Conservation (phyloP, 1,140 invertebrate species). For the Drosophila ambigua region DNA sequence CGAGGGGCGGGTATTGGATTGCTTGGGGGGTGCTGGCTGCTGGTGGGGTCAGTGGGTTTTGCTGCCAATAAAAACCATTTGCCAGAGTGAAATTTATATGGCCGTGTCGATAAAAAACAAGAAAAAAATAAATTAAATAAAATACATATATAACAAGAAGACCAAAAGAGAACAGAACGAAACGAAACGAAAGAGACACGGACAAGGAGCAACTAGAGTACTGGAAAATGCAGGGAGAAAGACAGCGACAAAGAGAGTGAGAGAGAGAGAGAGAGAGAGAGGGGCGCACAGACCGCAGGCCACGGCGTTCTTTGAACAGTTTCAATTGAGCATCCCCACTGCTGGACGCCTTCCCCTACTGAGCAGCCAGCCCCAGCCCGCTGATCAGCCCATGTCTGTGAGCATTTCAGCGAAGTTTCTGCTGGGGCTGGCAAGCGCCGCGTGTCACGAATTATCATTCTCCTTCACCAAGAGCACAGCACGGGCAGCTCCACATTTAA, state of each 20-base stretch:
- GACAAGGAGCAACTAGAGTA: slow-evolving; percentile 25
- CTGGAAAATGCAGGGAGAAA: too few relatives aligned
- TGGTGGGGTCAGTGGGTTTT: slow-evolving; percentile 24
- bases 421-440: not conserved
- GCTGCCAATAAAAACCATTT: slow-evolving; percentile 80
- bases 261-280: not conserved
- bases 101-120: slow-evolving; percentile 64
- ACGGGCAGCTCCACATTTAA: too few relatives aligned
- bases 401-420: too few relatives aligned
- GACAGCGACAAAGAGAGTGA: too few relatives aligned
- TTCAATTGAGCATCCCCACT: slow-evolving; percentile 54
- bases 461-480: not conserved
- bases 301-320: slow-evolving; percentile 69
- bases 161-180: slow-evolving; percentile 5
- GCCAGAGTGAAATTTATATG: slow-evolving; percentile 80
- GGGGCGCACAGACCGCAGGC: slow-evolving; percentile 38
- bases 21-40: slow-evolving; percentile 6
- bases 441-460: not conserved
- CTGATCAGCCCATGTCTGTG: not conserved
- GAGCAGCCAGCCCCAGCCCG: too few relatives aligned
- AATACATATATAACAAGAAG: slow-evolving; percentile 1
- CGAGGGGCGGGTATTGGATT: not conserved
- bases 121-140: not conserved
- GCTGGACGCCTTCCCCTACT: not conserved
- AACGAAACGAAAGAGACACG: slow-evolving; percentile 1